A percentile compares a stretch with the other conserved stretches of the same genome.
phyloP scores from a whole-genome alignment of 2,113 vertebrate genomes.

The Misgurnus anguillicaudatus region DNA sequence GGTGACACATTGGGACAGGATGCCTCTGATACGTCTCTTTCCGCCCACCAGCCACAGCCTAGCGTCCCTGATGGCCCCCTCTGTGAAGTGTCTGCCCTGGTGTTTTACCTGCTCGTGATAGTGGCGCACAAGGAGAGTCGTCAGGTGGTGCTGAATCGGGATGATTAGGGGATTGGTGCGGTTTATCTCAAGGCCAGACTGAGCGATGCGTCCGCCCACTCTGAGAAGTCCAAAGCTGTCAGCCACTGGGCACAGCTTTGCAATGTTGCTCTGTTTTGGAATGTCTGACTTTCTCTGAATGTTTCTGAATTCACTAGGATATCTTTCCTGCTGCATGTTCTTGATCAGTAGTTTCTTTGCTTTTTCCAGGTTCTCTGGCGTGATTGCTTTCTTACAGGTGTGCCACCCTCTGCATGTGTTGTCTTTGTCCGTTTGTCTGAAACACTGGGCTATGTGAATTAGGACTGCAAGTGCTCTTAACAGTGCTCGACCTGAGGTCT shows the following conservation, averaged over 20 bases:
- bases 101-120: slow-evolving; percentile 7
- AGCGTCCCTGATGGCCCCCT: not conserved
- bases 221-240: not conserved
- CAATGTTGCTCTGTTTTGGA: not conserved
- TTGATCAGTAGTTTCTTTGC: slow-evolving; percentile 1
- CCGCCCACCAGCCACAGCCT: not conserved
- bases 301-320: not conserved
- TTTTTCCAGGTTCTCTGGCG: not conserved
- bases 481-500: not conserved
- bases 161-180: no score
- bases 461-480: not conserved
- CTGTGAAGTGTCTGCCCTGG: not conserved
- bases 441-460: not conserved
- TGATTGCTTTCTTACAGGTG: not conserved
- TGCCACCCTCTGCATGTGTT: slow-evolving; percentile 8
- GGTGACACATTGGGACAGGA: not conserved
- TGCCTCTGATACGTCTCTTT: not conserved
- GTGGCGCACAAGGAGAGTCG: not conserved
- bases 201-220: not conserved
- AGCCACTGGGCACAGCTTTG: not conserved
- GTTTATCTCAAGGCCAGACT: not conserved
- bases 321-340: not conserved
- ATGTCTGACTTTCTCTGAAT: not conserved
- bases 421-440: not conserved
- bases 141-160: no score